Base-by-base conservation (phyloP, 2,113 vertebrate genomes). In the Podarcis cretensis region DNA sequence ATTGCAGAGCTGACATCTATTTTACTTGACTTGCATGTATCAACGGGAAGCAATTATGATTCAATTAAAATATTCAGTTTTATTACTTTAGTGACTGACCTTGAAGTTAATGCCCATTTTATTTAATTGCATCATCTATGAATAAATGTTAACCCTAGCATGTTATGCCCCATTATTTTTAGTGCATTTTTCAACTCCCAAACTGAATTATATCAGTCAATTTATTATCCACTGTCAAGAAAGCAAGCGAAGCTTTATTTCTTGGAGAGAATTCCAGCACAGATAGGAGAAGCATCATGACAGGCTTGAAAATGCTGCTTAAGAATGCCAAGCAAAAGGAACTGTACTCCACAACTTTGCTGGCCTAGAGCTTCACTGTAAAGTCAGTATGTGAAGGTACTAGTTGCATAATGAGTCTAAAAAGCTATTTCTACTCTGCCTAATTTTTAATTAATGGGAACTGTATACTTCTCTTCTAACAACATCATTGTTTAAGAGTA, bases 11-110 rank as follows among this genome's bases (percentile, higher is more conserved):
- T 96, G 96, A 97, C 96, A 97, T 96, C 87, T 95, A 96, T 95
- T 97, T 96, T 95, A 97, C 92, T 97, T 96, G 94, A 96, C 95
- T 97, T 96, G 89, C 95, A 96, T 95, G 96, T 97, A 97, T 95
- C 96, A 96, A 97, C 92, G 96, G 90, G 89, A 97, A 94, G 95
- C 92, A 96, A 97, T 97, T 97, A 97, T 93, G 96, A 97, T 97
- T 97, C 96, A 97, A 97, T 97, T 97, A 97, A 97, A 97, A 97
- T 95, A 97, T 90, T 96, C 95, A 93, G 91, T 97, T 97, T 96
- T 96, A 97, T 97, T 96, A 96, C 97, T 97, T 97, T 95, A 94
- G 96, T 95, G 96, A 94, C 95, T 97, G 96, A 97, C 97, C 97
- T 97, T 97, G 96, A 97, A 97, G 95, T 96, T 97, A 97, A 97